Conservation (phyloP, 2,888 invertebrate genomes). For the Stenichneumon culpator region DNA sequence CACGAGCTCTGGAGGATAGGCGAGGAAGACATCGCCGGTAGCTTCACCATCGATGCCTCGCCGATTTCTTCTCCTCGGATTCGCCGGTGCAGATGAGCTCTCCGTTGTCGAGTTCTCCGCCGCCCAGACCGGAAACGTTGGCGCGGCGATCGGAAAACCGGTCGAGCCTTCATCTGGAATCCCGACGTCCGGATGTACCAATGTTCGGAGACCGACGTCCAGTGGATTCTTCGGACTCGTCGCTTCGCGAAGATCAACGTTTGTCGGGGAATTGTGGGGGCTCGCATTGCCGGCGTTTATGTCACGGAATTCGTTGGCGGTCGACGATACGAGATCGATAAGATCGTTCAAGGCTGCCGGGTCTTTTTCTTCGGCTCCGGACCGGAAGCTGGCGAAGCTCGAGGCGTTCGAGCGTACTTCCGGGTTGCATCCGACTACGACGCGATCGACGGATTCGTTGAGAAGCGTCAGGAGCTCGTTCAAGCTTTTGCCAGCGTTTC, state of each 20-base stretch:
- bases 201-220: neutral
- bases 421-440: conserved; percentile 9
- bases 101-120: conserved; percentile 35
- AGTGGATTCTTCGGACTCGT: neutral
- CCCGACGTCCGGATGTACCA: conserved; percentile 5
- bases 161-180: neutral
- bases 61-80: conserved; percentile 9
- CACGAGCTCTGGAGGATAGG: conserved; percentile 9
- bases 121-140: neutral
- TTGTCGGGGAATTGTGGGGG: neutral
- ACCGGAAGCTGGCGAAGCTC: conserved; percentile 57
- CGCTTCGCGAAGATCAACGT: neutral
- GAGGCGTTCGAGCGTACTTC: conserved; percentile 26
- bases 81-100: neutral
- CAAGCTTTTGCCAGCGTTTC: conserved; percentile 29
- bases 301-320: conserved; percentile 54
- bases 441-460: conserved; percentile 59
- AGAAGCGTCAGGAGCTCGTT: conserved; percentile 55
- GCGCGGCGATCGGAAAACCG: neutral
- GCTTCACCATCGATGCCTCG: conserved; percentile 9
- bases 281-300: conserved; percentile 15
- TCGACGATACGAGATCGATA: conserved; percentile 58
- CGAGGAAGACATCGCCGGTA: conserved; percentile 10
- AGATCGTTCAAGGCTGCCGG: conserved; percentile 53
- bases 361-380: conserved; percentile 47